phyloP scores from a whole-genome alignment of 1,140 invertebrate species.

The Oedothorax gibbosus region DNA sequence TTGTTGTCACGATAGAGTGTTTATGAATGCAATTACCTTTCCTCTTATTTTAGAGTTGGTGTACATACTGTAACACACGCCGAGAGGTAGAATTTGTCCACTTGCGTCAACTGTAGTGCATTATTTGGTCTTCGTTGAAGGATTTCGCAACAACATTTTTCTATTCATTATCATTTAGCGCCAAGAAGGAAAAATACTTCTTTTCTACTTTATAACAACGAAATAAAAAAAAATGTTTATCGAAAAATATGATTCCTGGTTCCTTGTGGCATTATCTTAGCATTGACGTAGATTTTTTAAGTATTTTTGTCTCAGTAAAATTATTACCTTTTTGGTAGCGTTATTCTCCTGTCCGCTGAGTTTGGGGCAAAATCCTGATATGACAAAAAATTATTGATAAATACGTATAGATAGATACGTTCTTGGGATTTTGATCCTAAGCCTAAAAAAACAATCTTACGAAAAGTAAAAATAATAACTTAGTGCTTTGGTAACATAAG shows the following conservation, averaged over 20 bases:
- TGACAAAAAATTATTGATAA: background rate
- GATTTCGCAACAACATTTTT: background rate
- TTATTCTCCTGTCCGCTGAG: too few relatives aligned
- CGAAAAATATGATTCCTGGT: background rate
- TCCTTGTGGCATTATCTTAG: conserved; percentile 49
- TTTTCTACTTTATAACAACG: conserved; percentile 18
- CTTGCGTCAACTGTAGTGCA: background rate
- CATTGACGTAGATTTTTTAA: conserved; percentile 6
- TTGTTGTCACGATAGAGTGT: conserved; percentile 43
- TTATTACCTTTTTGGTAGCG: too few relatives aligned
- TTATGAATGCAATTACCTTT: conserved; percentile 12
- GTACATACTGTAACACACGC: background rate
- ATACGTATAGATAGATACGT: background rate
- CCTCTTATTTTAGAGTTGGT: background rate
- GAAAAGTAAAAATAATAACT: too few relatives aligned
- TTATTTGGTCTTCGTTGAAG: background rate
- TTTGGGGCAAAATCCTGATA: background rate
- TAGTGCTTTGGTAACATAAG: too few relatives aligned
- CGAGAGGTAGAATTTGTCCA: background rate
- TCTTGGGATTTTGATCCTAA: too few relatives aligned
- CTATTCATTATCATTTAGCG: background rate
- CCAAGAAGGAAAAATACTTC: background rate
- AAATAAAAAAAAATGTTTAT: conserved; percentile 2
- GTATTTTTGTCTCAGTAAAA: too few relatives aligned
- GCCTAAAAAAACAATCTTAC: too few relatives aligned